phyloP scores from a whole-genome alignment of 92 coral and sea anemone species.

The Scolanthus callimorphus region DNA sequence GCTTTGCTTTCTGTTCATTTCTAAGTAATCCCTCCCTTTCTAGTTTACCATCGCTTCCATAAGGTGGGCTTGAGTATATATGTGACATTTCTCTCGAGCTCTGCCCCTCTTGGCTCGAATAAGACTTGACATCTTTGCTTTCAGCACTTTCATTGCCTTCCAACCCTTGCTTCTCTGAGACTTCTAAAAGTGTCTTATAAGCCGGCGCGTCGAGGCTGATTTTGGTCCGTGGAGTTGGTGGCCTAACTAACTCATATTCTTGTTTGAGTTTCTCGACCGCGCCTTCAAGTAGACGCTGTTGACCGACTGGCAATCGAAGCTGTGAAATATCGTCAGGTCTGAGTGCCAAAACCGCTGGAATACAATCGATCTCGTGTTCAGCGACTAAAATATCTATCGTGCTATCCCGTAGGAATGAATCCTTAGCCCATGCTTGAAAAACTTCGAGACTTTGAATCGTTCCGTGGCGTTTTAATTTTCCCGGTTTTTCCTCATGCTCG shows the following conservation, averaged over 20 bases:
- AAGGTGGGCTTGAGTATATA: constrained; percentile 11
- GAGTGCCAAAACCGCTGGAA: constrained; percentile 92
- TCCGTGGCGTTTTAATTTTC: constrained; percentile 65
- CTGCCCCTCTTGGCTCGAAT: constrained; percentile 32
- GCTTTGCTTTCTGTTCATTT: constrained; percentile 6
- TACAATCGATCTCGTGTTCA: constrained; percentile 80
- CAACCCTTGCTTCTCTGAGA: constrained; percentile 39
- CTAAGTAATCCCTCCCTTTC: constrained; percentile 18
- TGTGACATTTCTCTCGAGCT: constrained; percentile 27
- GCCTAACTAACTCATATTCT: constrained; percentile 77
- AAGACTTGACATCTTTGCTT: constrained; percentile 22
- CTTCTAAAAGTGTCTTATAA: constrained; percentile 79
- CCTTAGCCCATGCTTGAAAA: constrained; percentile 92
- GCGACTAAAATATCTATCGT: constrained; percentile 77
- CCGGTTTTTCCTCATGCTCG: constrained; percentile 40
- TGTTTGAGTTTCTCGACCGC: constrained; percentile 92
- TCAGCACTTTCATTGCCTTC: constrained; percentile 10
- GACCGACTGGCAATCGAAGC: constrained; percentile 85
- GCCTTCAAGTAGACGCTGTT: constrained; percentile 87
- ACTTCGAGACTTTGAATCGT: constrained; percentile 86
- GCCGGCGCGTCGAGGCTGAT: constrained; percentile 85
- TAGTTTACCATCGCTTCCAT: constrained; percentile 1
- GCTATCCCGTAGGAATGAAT: constrained; percentile 80
- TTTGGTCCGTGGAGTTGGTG: constrained; percentile 80
- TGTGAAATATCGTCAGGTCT: constrained; percentile 66